Percentiles rank a stretch among this genome's conserved stretches.
These are phyloP conservation scores for Tragopan temminckii DNA, from an alignment of 2,797 vertebrate genomes.

Conservation along the genomic window DNA sequence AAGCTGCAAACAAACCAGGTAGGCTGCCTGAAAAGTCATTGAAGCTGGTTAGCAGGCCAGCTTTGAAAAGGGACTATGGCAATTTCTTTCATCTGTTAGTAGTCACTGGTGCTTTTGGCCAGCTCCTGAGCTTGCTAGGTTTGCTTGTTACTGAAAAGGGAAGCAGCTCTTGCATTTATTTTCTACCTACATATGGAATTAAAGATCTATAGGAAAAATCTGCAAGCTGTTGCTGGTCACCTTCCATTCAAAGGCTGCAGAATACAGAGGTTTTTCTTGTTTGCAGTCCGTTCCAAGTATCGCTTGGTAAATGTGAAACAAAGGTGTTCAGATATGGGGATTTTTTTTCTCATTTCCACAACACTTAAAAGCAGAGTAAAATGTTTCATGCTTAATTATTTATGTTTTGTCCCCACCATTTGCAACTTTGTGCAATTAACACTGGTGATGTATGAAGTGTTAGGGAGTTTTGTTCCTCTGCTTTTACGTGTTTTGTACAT, in stretches of 20 bases:
- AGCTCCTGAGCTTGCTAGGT: not conserved
- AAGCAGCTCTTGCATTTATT: not conserved
- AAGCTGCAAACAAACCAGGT: conserved; percentile 74
- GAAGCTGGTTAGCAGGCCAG: conserved; percentile 34
- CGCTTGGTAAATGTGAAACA: not conserved
- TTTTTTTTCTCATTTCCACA: not conserved
- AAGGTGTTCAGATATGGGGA: not conserved
- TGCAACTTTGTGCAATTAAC: not conserved
- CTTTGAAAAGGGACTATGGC: not conserved
- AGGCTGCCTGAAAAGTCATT: conserved; percentile 63
- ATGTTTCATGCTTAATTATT: not conserved
- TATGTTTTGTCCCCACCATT: not conserved
- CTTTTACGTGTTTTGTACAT: not conserved
- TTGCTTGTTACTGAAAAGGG: not conserved
- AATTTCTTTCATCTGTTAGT: conserved; percentile 41
- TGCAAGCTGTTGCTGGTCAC: not conserved
- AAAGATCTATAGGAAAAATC: not conserved
- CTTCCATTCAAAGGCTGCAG: not conserved
- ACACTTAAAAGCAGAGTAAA: rapidly evolving
- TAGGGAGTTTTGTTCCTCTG: not conserved
- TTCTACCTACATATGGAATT: not conserved
- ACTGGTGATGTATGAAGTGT: not conserved
- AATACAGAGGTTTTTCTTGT: rapidly evolving
- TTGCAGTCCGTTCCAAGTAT: not conserved
- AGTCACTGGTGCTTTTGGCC: not conserved